Base-by-base conservation (phyloP, 37 sponge, comb jelly and placozoan species). In the Ianthella basta region DNA sequence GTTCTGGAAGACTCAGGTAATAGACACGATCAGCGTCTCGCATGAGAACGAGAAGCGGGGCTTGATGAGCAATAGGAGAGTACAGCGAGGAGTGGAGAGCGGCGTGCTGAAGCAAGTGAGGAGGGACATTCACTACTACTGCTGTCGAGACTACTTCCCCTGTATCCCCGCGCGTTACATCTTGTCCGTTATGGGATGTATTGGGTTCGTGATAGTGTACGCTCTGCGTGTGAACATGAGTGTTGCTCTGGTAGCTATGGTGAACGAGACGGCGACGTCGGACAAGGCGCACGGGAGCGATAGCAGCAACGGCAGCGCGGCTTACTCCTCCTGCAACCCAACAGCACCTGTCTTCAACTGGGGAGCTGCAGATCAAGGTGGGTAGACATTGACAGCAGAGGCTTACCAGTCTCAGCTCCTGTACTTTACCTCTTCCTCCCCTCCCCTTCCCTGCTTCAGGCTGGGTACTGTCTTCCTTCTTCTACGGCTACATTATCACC, bases 401-500 rank as follows among this genome's bases (percentile, higher is more conserved):
- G n/a, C n/a, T n/a, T n/a, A n/a, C n/a, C 23, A 30, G 29, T 4
- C 34, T 0, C 34, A 33, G 19, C 33, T 8, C 8, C 50, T 44
- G 50, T 44, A 3, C 8, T 44, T 44, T n/a, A n/a, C 50, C 8
- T 8, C 8, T 3, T 8, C 50, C 50, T 27, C 63, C 15, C 63
- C 4, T 61, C n/a, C 10, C 25, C 10, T 12, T 10, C 14, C 34
- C 19, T 90, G 8, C 13, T 82, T 10, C 73, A 97, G 97, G 97
- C 55, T 87, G 88, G 89, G 59, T 97, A 24, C 83, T 97, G 21
- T 75, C 88, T 0, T 72, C 93, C 2, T 97, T 97, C 86, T 98
- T 96, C 86, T 91, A 86, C 64, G 99, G 99, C 34, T 98, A 96
- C 81, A 66, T 94, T 23, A 21, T 98, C 30, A 95, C 93, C 5